These are phyloP conservation scores for Listronotus bonariensis DNA, from an alignment of 1,140 invertebrate species.

Conservation along the genomic window DNA sequence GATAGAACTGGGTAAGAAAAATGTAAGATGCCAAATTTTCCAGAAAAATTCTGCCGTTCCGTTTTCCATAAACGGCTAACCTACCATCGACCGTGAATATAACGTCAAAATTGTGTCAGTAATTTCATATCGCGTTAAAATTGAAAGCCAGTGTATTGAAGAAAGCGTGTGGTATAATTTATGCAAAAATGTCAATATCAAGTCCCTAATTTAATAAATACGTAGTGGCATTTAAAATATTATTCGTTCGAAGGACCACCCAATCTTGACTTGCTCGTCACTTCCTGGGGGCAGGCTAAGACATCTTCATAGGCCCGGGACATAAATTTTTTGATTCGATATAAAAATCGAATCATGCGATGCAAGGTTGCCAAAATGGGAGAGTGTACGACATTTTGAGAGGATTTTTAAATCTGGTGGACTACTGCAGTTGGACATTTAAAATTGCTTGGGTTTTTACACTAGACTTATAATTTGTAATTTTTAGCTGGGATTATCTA, in stretches of 20 bases:
- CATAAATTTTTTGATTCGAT: slow-evolving; percentile 35
- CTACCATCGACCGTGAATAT: too few relatives aligned
- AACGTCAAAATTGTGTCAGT: too few relatives aligned
- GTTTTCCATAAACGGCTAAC: too few relatives aligned
- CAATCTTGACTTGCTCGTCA: slow-evolving; percentile 29
- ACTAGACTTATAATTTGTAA: too few relatives aligned
- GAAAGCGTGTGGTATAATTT: background rate
- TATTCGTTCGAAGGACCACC: slow-evolving; percentile 24
- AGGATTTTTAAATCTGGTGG: background rate
- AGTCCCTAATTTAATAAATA: slow-evolving; percentile 15
- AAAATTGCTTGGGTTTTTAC: background rate
- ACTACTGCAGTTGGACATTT: background rate
- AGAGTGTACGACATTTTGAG: too few relatives aligned
- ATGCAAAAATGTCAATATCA: slow-evolving; percentile 5
- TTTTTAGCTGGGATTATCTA: too few relatives aligned
- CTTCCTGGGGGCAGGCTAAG: slow-evolving; percentile 27
- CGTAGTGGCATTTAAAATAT: slow-evolving; percentile 15
- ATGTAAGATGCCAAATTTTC: too few relatives aligned
- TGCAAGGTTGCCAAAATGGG: slow-evolving; percentile 14
- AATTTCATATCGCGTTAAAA: too few relatives aligned
- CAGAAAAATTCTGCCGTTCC: too few relatives aligned
- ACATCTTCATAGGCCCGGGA: slow-evolving; percentile 34
- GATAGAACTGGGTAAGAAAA: too few relatives aligned
- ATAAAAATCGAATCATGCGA: slow-evolving; percentile 21
- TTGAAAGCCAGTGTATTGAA: too few relatives aligned